phyloP scores from a whole-genome alignment of 2,797 vertebrate genomes.

The Sebastes diploproa region DNA sequence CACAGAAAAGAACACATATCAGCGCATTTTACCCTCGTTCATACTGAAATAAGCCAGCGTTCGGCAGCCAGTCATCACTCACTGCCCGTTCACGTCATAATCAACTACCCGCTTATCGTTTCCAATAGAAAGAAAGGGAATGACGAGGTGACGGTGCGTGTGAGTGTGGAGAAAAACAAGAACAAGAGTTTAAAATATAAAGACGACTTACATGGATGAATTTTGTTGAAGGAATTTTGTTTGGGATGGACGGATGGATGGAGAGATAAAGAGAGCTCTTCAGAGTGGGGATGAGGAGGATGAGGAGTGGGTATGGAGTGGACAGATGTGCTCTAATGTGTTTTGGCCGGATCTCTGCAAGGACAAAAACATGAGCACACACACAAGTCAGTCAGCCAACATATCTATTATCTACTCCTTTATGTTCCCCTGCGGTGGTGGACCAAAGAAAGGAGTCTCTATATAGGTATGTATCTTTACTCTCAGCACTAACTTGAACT shows the following conservation, averaged over 20 bases:
- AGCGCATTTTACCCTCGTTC: background rate
- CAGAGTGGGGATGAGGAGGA: slow-evolving; percentile 64
- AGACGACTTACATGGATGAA: slow-evolving; percentile 22
- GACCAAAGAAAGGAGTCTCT: background rate
- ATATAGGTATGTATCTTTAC: background rate
- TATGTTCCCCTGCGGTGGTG: slow-evolving; percentile 17
- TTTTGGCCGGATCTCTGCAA: slow-evolving; percentile 79
- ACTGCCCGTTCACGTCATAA: background rate
- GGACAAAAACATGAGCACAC: slow-evolving; percentile 65
- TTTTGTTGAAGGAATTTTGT: slow-evolving; percentile 39
- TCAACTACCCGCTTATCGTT: background rate
- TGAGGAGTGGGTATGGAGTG: slow-evolving; percentile 75
- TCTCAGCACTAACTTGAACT: background rate
- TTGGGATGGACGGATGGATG: background rate
- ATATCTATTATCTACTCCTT: slow-evolving; percentile 48
- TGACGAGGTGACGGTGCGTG: background rate
- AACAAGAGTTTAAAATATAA: background rate
- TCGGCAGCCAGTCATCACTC: background rate
- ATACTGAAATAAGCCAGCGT: background rate
- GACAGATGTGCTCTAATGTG: slow-evolving; percentile 86
- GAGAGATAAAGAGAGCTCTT: slow-evolving; percentile 49
- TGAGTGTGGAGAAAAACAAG: background rate
- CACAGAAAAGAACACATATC: background rate
- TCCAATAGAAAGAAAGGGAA: background rate
- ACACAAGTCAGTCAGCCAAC: slow-evolving; percentile 36